Evolutionary conservation across 2,888 invertebrate species (phyloP), one percentile per base, ranked within the genome.

Genomic region (Megalurothrips usitatus): DNA sequence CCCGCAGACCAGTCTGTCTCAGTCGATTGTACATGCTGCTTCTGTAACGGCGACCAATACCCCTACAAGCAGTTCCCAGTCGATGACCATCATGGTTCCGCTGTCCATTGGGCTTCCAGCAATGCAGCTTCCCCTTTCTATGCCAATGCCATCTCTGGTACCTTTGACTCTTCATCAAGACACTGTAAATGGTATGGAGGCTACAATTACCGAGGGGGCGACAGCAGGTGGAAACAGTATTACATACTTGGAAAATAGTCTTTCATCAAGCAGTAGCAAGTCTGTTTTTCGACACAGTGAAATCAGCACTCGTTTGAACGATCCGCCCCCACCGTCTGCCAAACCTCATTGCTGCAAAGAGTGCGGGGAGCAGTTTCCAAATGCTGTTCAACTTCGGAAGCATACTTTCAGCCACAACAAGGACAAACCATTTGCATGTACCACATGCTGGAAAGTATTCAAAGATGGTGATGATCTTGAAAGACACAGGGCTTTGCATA

Each of bases 391-490:
- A 26, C 68, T 75, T 75, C 68, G 68, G 1, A 75, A 75, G 23
- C 68, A 75, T 75, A 26, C 26, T 23, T 26, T 75, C 26, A 75
- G 26, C 1, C 68, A 75, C 68, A 75, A 26, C 68, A 75, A 75
- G 23, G 68, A 75, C 23, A 75, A 75, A 26, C 23, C 68, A 75
- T 75, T 75, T 75, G 68, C 8, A 12, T 75, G 68, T 26, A 75
- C 68, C 11, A 75, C 68, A 23, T 75, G 68, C 26, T 26, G 68
- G 68, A 75, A 75, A 26, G 23, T 75, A 11, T 75, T 75, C 68
- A 75, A 75, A 75, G 26, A 75, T 23, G 26, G 68, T 75, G 68
- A 75, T 26, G 68, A 75, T 26, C 26, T 75, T 11, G 68, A 75
- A 26, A 75, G 26, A 26, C 68, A 75, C 68, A n/a, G 68, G 10